Conservation (phyloP, 2,888 invertebrate species). For the Miltochrista miniata region DNA sequence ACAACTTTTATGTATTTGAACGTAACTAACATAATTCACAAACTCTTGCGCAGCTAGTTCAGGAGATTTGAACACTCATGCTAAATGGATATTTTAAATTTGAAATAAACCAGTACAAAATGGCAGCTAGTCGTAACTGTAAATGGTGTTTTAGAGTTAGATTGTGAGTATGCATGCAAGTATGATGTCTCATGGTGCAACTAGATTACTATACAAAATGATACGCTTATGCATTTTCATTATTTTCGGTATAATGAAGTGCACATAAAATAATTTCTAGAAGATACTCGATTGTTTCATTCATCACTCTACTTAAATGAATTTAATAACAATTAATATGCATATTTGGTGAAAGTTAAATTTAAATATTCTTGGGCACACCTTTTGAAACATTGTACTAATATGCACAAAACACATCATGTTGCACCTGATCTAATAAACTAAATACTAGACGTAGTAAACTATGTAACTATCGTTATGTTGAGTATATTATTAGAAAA, state of each 20-base stretch:
- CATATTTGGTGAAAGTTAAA: background rate
- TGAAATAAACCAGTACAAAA: background rate
- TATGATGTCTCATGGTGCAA: background rate
- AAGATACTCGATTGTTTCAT: background rate
- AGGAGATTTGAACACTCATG: background rate
- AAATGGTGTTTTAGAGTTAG: background rate
- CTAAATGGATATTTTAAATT: background rate
- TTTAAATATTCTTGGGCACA: conserved; percentile 7
- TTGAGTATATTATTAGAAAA: conserved; percentile 18
- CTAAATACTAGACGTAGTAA: conserved; percentile 20
- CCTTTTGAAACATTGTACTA: conserved; percentile 17
- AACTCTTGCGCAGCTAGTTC: background rate
- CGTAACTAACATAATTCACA: background rate
- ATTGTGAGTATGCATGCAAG: background rate
- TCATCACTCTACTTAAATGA: background rate
- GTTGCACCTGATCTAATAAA: conserved; percentile 25
- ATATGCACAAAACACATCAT: conserved; percentile 23
- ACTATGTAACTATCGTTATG: conserved; percentile 16
- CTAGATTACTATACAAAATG: too few species aligned
- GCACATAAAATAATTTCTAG: background rate
- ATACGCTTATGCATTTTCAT: too few species aligned
- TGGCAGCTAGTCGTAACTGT: conserved; percentile 7
- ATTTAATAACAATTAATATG: background rate
- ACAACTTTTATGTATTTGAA: too few species aligned
- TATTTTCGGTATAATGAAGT: background rate